Evolutionary conservation across 1,140 invertebrate genomes (phyloP).

Genomic region (Cyphomyrmex costatus): DNA sequence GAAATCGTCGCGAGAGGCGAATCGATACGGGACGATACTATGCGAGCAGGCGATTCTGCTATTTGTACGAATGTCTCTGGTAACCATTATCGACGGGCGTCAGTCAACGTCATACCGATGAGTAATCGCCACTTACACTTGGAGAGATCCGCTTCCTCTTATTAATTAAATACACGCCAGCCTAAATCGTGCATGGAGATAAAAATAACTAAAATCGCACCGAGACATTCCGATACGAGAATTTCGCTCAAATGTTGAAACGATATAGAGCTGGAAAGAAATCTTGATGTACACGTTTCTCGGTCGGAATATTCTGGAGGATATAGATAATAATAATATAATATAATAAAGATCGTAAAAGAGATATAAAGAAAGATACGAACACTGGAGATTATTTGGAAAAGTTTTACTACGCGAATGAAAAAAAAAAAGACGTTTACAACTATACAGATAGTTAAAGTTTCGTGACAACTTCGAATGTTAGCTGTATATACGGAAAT

Average conservation of each 20-base stretch:
- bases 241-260: neutral
- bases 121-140: neutral
- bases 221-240: neutral
- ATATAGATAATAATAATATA: too few relatives aligned
- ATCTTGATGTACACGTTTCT: neutral
- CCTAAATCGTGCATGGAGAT: neutral
- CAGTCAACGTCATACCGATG: slow-evolving; percentile 7
- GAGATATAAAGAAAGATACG: neutral
- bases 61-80: slow-evolving; percentile 37
- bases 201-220: neutral
- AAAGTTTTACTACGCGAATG: neutral
- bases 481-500: neutral
- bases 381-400: neutral
- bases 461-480: neutral
- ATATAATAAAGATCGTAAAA: neutral
- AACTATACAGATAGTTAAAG: neutral
- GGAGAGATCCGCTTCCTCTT: slow-evolving; percentile 14
- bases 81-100: slow-evolving; percentile 28
- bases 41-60: slow-evolving; percentile 5
- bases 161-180: neutral
- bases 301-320: neutral
- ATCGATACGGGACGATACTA: slow-evolving; percentile 38
- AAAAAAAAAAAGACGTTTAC: neutral
- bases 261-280: neutral
- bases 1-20: slow-evolving; percentile 51